Conservation (phyloP, 2,113 vertebrate species). For the Phainopepla nitens region DNA sequence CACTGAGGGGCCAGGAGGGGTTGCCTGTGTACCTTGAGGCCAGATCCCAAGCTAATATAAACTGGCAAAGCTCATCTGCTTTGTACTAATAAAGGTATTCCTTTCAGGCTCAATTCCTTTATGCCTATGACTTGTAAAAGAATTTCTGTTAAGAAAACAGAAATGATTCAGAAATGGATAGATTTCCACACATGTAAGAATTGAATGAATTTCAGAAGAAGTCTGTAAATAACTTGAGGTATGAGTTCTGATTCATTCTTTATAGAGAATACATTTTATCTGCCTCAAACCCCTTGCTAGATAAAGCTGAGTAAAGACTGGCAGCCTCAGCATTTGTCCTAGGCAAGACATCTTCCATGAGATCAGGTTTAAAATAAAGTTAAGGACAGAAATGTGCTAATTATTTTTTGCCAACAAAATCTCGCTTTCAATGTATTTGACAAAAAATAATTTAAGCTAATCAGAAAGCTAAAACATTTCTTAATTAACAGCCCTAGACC, state of each 20-base stretch:
- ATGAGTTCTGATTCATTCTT: not conserved
- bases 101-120: not conserved
- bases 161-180: not conserved
- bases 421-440: not conserved
- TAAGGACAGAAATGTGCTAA: not conserved
- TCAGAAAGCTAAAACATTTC: not conserved
- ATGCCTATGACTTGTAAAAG: not conserved
- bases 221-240: not conserved
- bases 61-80: not conserved
- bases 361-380: not conserved
- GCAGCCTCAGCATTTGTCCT: not conserved
- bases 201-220: not conserved
- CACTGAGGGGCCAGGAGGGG: not conserved
- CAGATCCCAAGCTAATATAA: not conserved
- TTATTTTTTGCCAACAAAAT: not conserved
- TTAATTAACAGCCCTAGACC: not conserved
- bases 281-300: not conserved
- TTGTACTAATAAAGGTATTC: not conserved
- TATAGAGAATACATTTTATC: not conserved
- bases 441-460: not conserved
- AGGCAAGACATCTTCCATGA: not conserved
- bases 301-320: not conserved
- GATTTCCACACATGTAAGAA: not conserved
- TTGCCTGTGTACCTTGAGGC: conserved; percentile 9
- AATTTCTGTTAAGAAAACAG: not conserved